phyloP scores from a whole-genome alignment of 2,797 vertebrate species.

The Melanotaenia boesemani region DNA sequence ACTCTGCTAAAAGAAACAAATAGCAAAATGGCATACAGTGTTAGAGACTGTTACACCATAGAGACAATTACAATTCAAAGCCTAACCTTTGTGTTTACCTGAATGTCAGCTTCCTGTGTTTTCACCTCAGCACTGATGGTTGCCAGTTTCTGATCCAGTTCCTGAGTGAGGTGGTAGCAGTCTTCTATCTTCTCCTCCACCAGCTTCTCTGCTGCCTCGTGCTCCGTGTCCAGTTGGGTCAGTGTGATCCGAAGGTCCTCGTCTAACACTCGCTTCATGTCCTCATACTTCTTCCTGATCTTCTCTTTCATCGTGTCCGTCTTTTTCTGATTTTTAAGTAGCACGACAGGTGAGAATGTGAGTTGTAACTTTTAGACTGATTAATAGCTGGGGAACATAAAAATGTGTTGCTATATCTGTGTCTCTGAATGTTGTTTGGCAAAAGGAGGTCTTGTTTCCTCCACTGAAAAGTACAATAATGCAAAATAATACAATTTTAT shows the following conservation, averaged over 20 bases:
- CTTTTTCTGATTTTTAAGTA: constrained; percentile 58
- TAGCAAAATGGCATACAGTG: too few relatives aligned
- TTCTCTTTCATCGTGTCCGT: constrained; percentile 65
- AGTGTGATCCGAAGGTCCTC: constrained; percentile 74
- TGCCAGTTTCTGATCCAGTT: constrained; percentile 53
- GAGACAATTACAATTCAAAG: neutral
- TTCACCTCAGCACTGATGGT: constrained; percentile 23
- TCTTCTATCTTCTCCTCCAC: constrained; percentile 69
- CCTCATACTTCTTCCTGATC: constrained; percentile 72
- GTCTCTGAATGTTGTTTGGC: neutral
- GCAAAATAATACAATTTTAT: neutral
- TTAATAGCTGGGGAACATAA: neutral
- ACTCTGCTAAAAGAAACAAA: constrained; percentile 45
- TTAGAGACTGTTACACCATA: neutral
- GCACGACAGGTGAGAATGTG: neutral
- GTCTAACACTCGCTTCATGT: constrained; percentile 75
- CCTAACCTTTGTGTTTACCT: constrained; percentile 32
- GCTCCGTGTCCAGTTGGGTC: constrained; percentile 71
- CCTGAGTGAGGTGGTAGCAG: constrained; percentile 63
- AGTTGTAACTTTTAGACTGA: constrained; percentile 3
- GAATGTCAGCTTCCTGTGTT: constrained; percentile 4
- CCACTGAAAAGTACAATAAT: neutral
- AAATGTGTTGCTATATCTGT: neutral
- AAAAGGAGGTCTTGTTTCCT: neutral
- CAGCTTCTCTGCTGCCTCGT: constrained; percentile 53